phyloP scores from a whole-genome alignment of 1,140 invertebrate genomes.

The Belonocnema kinseyi region DNA sequence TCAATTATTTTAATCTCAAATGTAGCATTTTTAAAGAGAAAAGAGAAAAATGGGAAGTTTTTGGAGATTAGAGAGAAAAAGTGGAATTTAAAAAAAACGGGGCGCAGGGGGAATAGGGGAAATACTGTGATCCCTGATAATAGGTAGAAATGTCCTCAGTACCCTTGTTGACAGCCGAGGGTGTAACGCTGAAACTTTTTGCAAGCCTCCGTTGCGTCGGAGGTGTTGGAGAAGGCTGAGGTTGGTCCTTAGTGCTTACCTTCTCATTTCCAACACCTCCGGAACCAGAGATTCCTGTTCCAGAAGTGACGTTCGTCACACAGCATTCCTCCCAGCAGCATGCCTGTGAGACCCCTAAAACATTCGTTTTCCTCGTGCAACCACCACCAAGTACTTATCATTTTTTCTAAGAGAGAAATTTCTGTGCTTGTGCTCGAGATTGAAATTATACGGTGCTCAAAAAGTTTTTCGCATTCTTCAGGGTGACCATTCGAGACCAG shows the following conservation, averaged over 20 bases:
- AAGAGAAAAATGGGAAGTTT: background rate
- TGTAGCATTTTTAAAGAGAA: background rate
- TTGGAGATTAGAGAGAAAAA: background rate
- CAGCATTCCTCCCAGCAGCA: slow-evolving; percentile 75
- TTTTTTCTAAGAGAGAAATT: slow-evolving; percentile 17
- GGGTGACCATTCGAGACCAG: no score
- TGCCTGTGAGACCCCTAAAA: slow-evolving; percentile 75
- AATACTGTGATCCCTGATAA: slow-evolving; percentile 25
- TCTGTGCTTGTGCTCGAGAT: background rate
- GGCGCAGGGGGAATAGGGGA: slow-evolving; percentile 32
- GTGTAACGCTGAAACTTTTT: slow-evolving; percentile 91
- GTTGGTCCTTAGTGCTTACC: slow-evolving; percentile 63
- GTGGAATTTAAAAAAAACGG: slow-evolving; percentile 7
- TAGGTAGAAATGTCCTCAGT: slow-evolving; percentile 48
- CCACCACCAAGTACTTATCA: slow-evolving; percentile 56
- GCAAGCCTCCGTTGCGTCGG: slow-evolving; percentile 88
- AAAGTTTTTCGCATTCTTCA: no score
- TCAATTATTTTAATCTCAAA: no score
- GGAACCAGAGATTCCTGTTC: slow-evolving; percentile 54
- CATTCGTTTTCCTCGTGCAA: slow-evolving; percentile 61
- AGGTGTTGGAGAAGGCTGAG: slow-evolving; percentile 82
- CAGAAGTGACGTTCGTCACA: slow-evolving; percentile 62
- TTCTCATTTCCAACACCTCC: slow-evolving; percentile 63
- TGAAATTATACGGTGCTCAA: no score
- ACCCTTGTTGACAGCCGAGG: slow-evolving; percentile 80